Conservation (phyloP, 2,797 vertebrate species). For the Adelosebastes latens region DNA sequence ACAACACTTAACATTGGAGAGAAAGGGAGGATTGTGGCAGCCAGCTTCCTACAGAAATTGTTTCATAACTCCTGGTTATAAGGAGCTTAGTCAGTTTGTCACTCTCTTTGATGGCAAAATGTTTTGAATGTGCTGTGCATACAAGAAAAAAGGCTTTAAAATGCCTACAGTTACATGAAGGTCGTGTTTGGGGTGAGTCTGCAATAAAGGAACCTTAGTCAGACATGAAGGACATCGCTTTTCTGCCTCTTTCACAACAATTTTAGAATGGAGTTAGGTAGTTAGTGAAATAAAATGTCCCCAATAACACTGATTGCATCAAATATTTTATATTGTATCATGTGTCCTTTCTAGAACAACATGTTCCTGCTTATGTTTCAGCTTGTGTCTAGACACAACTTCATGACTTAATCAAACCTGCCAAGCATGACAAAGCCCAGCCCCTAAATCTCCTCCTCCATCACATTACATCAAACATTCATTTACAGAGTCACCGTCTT, state of each 20-base stretch:
- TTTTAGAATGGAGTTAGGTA: neutral
- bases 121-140: conserved; percentile 5
- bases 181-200: neutral
- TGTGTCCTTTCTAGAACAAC: neutral
- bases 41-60: conserved; percentile 47
- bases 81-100: conserved; percentile 33
- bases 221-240: neutral
- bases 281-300: neutral
- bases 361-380: neutral
- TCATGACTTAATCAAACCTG: conserved; percentile 13
- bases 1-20: conserved; percentile 23
- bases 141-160: neutral
- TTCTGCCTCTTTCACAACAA: neutral
- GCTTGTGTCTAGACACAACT: conserved; percentile 24
- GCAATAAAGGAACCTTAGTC: neutral
- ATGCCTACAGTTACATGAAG: neutral
- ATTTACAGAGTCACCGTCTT: conserved; percentile 48
- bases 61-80: conserved; percentile 38
- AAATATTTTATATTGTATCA: neutral
- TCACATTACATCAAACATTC: conserved; percentile 67
- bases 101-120: conserved; percentile 16
- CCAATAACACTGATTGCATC: neutral
- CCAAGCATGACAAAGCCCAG: conserved; percentile 16
- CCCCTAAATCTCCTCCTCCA: neutral
- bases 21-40: conserved; percentile 25